Base-by-base conservation (phyloP, 1,140 invertebrate genomes). In the Eubasilissa regina region DNA sequence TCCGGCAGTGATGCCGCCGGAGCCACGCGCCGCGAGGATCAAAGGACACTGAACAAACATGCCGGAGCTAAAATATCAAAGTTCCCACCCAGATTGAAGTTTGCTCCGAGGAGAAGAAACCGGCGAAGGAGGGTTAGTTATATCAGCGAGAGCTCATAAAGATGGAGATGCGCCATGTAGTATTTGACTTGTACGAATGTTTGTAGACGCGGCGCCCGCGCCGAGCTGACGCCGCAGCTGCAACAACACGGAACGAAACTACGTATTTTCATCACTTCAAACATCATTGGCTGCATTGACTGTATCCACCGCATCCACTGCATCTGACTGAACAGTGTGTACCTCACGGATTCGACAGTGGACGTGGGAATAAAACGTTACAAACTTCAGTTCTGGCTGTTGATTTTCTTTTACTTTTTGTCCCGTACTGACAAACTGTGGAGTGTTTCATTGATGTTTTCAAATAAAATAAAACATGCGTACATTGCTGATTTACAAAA, bases 121-220 rank as follows among this genome's bases (percentile, higher is more conserved):
- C 17, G 17, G 17, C 44, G 60, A n/a, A 6, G 25, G 25, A 35
- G 25, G 43, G 64, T 45, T 68, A 68, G 64, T 68, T 68, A n/a
- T 68, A 68, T 68, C 64, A 68, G 15, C 45, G 64, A 68, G 17
- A 68, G 35, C 45, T 68, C 44, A 17, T 47, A 68, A 68, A 68
- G 64, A 68, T 15, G 64, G 44, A 68, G 64, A 68, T 68, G 45
- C 44, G 64, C 13, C 64, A 68, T 68, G 25, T 35, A 35, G 25
- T 35, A 68, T 68, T 68, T 68, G 64, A 68, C 64, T 68, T 68
- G 64, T 62, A 62, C 60, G 60, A 62, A 62, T 62, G 60, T 62
- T 62, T 35, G 44, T 35, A 45, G 13, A 8, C 19, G n/a, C 48
- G 25, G 25, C 25, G 25, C 25, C 25, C 6, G 25, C 25, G 6